Evolutionary conservation across 1,140 invertebrate species (phyloP).

Genomic region (Pogonognathellus flavescens): DNA sequence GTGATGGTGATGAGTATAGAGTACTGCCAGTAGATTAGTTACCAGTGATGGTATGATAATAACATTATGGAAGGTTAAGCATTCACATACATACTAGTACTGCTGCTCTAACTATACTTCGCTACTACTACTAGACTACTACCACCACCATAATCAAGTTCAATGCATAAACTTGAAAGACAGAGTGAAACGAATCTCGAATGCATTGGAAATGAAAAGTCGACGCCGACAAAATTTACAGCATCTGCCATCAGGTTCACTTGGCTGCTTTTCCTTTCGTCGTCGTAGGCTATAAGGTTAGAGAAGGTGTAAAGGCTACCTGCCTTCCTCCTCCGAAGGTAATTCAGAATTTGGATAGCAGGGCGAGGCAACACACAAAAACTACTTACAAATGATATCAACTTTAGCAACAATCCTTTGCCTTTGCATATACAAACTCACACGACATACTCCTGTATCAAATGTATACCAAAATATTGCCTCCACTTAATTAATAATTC

Average conservation of each 20-base stretch:
- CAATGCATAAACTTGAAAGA: conserved; percentile 9
- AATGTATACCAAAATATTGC: too few species aligned
- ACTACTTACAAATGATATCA: neutral
- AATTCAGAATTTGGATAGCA: neutral
- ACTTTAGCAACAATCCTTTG: neutral
- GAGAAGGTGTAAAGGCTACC: neutral
- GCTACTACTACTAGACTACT: too few species aligned
- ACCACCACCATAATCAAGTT: neutral
- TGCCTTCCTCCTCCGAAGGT: neutral
- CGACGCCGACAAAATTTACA: conserved; percentile 3
- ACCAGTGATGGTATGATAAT: too few species aligned
- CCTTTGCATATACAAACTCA: neutral
- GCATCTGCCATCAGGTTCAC: neutral
- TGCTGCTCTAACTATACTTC: too few species aligned
- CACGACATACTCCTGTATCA: too few species aligned
- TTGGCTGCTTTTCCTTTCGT: neutral
- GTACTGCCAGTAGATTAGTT: too few species aligned
- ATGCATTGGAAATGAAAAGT: conserved; percentile 1
- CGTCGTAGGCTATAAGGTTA: neutral
- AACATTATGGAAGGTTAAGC: too few species aligned
- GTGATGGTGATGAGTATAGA: too few species aligned
- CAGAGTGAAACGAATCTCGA: neutral
- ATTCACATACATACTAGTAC: too few species aligned
- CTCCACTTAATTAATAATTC: too few species aligned
- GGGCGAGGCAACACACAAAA: neutral